A percentile compares a stretch with the other conserved stretches of the same genome.
phyloP scores from a whole-genome alignment of 2,113 vertebrate species.

The Pelobates fuscus region DNA sequence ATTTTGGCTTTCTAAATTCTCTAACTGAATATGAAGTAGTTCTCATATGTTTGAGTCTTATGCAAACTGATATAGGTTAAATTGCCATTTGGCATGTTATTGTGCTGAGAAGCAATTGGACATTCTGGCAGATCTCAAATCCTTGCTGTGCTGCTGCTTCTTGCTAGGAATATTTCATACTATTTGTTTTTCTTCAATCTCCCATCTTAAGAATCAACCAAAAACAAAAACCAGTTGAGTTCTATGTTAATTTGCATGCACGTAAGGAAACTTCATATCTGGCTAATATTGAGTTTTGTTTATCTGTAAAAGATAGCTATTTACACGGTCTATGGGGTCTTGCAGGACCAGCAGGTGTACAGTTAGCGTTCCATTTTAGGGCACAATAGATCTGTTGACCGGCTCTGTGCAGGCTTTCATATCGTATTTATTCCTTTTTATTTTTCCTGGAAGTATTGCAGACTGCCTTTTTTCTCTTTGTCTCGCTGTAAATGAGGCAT shows the following conservation, averaged over 20 bases:
- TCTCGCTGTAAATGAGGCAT: conserved; percentile 17
- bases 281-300: background rate
- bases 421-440: background rate
- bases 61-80: background rate
- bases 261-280: background rate
- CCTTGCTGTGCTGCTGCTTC: background rate
- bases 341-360: too few relatives aligned
- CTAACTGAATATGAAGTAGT: background rate
- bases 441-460: background rate
- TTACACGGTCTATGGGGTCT: conserved; percentile 18
- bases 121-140: background rate
- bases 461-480: background rate
- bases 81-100: background rate
- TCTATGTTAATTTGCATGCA: background rate
- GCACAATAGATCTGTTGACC: conserved; percentile 13
- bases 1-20: background rate
- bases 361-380: conserved; percentile 12
- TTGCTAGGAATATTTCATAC: background rate
- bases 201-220: background rate
- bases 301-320: conserved; percentile 5
- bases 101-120: background rate
- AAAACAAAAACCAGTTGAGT: background rate
- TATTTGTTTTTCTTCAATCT: background rate
- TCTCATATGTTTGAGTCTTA: background rate
- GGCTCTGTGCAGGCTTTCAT: conserved; percentile 19